These are phyloP conservation scores for Valencia hispanica DNA, from an alignment of 2,797 vertebrate species.

Conservation along the genomic window DNA sequence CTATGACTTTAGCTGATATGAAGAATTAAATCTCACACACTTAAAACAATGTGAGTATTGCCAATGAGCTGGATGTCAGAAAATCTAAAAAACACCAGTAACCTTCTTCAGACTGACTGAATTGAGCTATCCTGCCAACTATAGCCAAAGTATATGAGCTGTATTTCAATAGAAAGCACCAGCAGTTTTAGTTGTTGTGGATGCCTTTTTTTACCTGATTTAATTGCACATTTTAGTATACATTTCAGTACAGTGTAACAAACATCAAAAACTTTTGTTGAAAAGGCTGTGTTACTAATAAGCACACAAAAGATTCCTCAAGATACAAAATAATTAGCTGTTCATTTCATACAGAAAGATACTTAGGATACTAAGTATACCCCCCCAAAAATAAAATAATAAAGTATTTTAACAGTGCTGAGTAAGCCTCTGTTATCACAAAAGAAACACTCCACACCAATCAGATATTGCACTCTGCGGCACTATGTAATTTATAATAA, in stretches of 20 bases:
- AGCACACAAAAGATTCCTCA: no score
- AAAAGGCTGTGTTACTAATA: no score
- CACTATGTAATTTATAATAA: no score
- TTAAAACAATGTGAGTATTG: not conserved
- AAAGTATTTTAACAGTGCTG: no score
- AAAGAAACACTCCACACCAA: no score
- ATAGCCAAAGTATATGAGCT: not conserved
- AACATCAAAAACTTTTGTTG: no score
- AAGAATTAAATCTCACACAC: conserved; percentile 1
- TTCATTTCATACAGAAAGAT: no score
- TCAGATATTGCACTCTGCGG: no score
- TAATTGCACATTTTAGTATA: conserved; percentile 11
- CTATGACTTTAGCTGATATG: not conserved
- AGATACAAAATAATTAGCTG: no score
- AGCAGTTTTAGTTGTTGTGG: conserved; percentile 3
- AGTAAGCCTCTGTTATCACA: no score
- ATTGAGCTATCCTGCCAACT: not conserved
- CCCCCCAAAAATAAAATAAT: no score
- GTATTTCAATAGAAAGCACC: not conserved
- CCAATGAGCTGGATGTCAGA: not conserved
- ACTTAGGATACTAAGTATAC: no score
- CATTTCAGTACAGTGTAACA: conserved; percentile 7
- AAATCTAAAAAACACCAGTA: not conserved
- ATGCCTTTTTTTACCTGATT: conserved; percentile 6
- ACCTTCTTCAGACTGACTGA: not conserved